These are phyloP conservation scores for Manduca sexta DNA, from an alignment of 1,140 invertebrate genomes.

Conservation along the genomic window DNA sequence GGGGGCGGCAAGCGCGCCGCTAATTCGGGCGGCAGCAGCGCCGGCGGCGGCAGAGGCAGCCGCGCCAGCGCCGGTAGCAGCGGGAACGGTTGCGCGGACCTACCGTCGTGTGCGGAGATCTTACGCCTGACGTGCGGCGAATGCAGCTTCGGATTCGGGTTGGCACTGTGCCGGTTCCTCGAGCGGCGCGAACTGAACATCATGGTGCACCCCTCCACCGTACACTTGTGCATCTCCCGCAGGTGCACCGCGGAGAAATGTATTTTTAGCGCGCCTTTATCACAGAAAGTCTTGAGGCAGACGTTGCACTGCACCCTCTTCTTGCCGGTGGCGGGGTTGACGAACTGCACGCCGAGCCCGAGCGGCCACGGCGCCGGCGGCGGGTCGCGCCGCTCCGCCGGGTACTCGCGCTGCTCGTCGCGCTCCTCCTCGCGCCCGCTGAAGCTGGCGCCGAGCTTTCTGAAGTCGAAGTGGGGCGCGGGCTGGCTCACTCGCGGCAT, in stretches of 20 bases:
- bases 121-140: constrained; percentile 93
- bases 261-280: constrained; percentile 99
- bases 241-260: constrained; percentile 98
- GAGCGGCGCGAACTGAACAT: constrained; percentile 85
- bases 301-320: constrained; percentile 98
- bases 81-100: constrained; percentile 89
- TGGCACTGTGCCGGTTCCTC: constrained; percentile 89
- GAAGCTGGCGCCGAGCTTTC: constrained; percentile 71
- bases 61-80: constrained; percentile 77
- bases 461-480: constrained; percentile 69
- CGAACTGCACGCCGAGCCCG: constrained; percentile 90
- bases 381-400: constrained; percentile 51
- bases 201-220: constrained; percentile 85
- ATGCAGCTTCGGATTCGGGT: constrained; percentile 98
- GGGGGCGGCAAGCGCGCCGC: constrained; percentile 76
- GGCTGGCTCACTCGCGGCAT: constrained; percentile 62
- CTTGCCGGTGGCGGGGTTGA: constrained; percentile 93
- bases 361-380: constrained; percentile 77
- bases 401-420: constrained; percentile 53
- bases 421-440: constrained; percentile 59
- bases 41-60: constrained; percentile 55
- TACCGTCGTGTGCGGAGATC: constrained; percentile 93
- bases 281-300: constrained; percentile 99
- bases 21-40: constrained; percentile 63
- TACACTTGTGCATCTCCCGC: constrained; percentile 85